A percentile compares a stretch with the other conserved stretches of the same genome.
phyloP scores from a whole-genome alignment of 92 coral and sea anemone genomes.

The Montipora capitata region DNA sequence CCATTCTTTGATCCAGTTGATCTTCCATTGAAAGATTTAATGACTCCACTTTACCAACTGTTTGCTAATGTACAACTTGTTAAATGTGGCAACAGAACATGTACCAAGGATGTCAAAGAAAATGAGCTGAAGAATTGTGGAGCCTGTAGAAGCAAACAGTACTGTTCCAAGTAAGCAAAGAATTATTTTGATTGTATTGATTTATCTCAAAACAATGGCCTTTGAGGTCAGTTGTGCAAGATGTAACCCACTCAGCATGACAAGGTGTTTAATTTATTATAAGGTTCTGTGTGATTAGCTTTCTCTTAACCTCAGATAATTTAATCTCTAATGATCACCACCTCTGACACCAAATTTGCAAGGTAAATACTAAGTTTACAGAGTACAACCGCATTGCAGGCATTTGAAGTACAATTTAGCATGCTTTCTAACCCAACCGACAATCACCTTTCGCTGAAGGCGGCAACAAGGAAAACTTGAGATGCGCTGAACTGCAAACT shows the following conservation, averaged over 20 bases:
- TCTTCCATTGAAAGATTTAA: slow-evolving; percentile 21
- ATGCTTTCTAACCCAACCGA: too few relatives aligned
- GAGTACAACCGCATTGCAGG: too few relatives aligned
- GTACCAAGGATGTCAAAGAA: slow-evolving; percentile 45
- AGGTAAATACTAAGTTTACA: too few relatives aligned
- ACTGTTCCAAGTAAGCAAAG: slow-evolving; percentile 24
- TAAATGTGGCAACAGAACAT: slow-evolving; percentile 66
- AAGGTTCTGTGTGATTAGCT: too few relatives aligned
- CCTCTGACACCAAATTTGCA: too few relatives aligned
- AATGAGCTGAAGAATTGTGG: not conserved
- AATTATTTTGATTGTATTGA: not conserved
- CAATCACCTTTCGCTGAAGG: too few relatives aligned
- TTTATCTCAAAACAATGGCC: not conserved
- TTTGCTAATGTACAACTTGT: not conserved
- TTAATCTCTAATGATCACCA: too few relatives aligned
- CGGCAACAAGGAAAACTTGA: not conserved
- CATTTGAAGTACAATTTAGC: too few relatives aligned
- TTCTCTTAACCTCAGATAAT: too few relatives aligned
- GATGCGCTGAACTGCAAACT: too few relatives aligned
- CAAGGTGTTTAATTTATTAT: too few relatives aligned
- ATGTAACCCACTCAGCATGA: not conserved
- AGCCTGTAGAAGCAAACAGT: not conserved
- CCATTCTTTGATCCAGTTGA: slow-evolving; percentile 71
- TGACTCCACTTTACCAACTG: slow-evolving; percentile 23
- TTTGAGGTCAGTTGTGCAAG: not conserved